Evolutionary conservation across 1,140 invertebrate genomes (phyloP).

Genomic region (Zaprionus tsacasi): DNA sequence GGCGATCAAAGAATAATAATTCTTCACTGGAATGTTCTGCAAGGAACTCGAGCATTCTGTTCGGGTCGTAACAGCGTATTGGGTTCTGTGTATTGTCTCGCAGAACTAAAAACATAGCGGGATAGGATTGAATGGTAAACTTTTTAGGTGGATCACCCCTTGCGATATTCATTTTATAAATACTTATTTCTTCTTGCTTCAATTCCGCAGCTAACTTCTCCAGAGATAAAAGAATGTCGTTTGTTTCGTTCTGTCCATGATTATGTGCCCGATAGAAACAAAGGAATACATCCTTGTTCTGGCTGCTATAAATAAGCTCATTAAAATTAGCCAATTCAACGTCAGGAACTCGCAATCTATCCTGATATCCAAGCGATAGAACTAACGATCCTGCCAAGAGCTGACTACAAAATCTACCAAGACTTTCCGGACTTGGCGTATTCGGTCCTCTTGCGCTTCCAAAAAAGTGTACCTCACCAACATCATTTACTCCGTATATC

Average conservation of each 20-base stretch:
- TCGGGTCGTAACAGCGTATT: conserved; percentile 5
- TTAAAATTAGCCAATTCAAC: neutral
- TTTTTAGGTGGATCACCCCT: conserved; percentile 24
- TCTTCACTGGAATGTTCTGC: conserved; percentile 34
- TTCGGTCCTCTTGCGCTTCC: neutral
- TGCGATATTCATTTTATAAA: neutral
- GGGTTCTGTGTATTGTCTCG: conserved; percentile 20
- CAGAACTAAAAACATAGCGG: conserved; percentile 26
- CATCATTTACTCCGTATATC: neutral
- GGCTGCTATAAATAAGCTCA: neutral
- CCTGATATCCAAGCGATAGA: neutral
- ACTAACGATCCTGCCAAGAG: neutral
- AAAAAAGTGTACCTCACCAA: neutral
- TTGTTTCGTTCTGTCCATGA: neutral
- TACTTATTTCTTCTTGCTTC: neutral
- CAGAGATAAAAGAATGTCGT: neutral
- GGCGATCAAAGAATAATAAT: conserved; percentile 29
- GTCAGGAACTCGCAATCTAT: neutral
- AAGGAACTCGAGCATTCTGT: conserved; percentile 12
- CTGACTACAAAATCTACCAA: neutral
- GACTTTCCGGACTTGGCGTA: neutral
- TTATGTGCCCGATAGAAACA: neutral
- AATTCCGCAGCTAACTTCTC: neutral
- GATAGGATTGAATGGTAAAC: conserved; percentile 17
- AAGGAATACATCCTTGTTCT: neutral